Conservation (phyloP, 2,888 invertebrate genomes). For the Melipona bicolor region DNA sequence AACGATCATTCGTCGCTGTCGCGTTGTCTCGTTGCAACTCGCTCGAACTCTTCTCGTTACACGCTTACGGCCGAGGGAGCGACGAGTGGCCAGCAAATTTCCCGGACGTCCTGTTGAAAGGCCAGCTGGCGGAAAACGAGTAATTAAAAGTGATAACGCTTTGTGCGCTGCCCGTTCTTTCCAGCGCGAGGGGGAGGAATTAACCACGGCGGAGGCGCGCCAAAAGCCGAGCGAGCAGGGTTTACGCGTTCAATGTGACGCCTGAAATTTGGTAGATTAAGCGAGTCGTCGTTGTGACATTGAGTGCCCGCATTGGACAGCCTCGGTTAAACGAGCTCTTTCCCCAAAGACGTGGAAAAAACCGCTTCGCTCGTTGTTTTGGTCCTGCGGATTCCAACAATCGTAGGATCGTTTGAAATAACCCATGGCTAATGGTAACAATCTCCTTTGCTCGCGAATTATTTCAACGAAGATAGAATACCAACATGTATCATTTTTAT, state of each 20-base stretch:
- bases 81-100: background rate
- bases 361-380: too few species aligned
- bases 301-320: conserved; percentile 1
- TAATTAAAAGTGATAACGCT: conserved; percentile 57
- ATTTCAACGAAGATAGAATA: too few species aligned
- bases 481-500: too few species aligned
- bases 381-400: too few species aligned
- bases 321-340: background rate
- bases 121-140: conserved; percentile 30
- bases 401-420: too few species aligned
- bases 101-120: conserved; percentile 22
- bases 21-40: background rate
- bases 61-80: background rate
- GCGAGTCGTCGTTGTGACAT: conserved; percentile 11
- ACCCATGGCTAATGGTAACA: too few species aligned
- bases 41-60: background rate
- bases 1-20: background rate
- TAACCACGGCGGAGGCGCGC: conserved; percentile 23
- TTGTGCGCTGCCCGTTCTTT: conserved; percentile 35
- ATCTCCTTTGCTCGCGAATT: too few species aligned
- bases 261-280: conserved; percentile 33
- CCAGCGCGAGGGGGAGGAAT: conserved; percentile 34
- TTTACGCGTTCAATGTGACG: conserved; percentile 28
- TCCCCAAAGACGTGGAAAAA: background rate
- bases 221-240: conserved; percentile 21